These are phyloP conservation scores for Pteronura brasiliensis DNA, from an alignment of 2,113 vertebrate genomes.

Conservation along the genomic window DNA sequence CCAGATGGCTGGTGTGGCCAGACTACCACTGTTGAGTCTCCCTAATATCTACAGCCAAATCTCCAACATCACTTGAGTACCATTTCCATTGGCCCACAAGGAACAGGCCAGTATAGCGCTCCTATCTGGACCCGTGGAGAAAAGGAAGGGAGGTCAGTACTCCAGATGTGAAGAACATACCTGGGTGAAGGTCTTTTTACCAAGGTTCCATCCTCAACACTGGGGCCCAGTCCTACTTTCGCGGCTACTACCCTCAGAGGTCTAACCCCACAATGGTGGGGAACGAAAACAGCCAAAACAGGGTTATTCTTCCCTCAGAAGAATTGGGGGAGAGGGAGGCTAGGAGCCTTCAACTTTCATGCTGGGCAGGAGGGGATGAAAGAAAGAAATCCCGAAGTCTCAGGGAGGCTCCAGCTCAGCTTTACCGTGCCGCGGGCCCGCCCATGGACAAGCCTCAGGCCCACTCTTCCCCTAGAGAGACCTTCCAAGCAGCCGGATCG, in stretches of 20 bases:
- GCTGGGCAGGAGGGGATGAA: not conserved
- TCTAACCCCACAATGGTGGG: not conserved
- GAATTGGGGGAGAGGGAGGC: not conserved
- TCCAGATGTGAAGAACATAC: not conserved
- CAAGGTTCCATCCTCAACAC: not conserved
- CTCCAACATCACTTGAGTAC: not conserved
- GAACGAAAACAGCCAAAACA: not conserved
- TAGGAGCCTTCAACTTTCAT: not conserved
- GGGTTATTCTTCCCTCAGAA: not conserved
- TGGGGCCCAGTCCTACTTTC: not conserved
- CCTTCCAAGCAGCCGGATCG: not conserved
- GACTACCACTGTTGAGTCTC: not conserved
- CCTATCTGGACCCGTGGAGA: not conserved
- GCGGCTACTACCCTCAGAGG: not conserved
- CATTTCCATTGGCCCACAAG: not conserved
- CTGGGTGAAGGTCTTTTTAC: not conserved
- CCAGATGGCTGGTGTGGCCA: not conserved
- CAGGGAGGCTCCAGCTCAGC: not conserved
- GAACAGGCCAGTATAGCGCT: not conserved
- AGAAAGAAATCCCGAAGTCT: not conserved
- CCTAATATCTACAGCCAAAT: not conserved
- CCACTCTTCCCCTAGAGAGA: not conserved
- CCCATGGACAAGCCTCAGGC: not conserved
- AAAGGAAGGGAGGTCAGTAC: not conserved
- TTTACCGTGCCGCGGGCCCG: not conserved